Evolutionary conservation across 2,888 invertebrate genomes (phyloP).

Genomic region (Stratiomys singularior): DNA sequence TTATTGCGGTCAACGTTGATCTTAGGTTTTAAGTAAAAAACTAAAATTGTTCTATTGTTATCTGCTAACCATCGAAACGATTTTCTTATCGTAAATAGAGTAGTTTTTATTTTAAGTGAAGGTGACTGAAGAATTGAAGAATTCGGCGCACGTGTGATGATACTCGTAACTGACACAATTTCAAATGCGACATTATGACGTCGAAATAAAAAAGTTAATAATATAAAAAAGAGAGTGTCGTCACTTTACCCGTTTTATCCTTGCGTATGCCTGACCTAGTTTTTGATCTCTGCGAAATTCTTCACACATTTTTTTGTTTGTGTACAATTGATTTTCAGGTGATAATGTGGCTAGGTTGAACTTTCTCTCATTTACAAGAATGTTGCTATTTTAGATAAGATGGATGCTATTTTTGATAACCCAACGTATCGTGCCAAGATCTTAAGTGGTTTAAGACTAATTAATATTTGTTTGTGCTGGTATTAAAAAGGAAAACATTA

Average conservation of each 20-base stretch:
- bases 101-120: background rate
- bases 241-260: background rate
- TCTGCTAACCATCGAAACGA: no score
- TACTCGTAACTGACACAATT: conserved; percentile 32
- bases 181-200: conserved; percentile 12
- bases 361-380: background rate
- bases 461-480: no score
- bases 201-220: background rate
- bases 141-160: conserved; percentile 13
- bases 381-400: no score
- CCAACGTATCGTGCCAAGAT: no score
- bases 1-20: no score
- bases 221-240: background rate
- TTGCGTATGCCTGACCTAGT: background rate
- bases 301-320: background rate
- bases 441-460: no score
- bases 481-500: no score
- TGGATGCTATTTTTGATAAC: no score
- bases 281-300: background rate
- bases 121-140: background rate
- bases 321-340: background rate
- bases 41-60: no score
- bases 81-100: no score
- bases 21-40: no score
- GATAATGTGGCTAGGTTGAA: background rate